Base-by-base conservation (phyloP, 1,140 invertebrate genomes). In the Melitaea cinxia region DNA sequence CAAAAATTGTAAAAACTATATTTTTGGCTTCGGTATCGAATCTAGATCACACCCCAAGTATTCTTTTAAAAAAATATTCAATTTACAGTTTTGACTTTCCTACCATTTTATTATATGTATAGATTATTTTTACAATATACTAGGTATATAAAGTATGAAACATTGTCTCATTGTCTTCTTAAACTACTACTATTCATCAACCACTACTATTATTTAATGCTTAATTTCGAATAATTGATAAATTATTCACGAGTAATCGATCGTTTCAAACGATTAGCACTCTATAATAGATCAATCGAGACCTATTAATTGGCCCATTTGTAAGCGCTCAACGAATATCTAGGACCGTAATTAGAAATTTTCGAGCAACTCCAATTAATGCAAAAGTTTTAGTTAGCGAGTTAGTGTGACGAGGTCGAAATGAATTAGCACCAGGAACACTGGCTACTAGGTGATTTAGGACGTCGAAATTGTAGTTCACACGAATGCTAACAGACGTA, bases 351-450 rank as follows among this genome's bases (percentile, higher is more conserved):
- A 58, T 58, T 58, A 49, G 39, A 49, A 47, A 58, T 45, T 14
- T 58, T 58, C 26, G 42, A 26, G 42, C 17, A 58, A 23, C 56
- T 58, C 56, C 26, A 58, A 58, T 58, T 49, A 58, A 58, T 58
- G 42, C 26, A 49, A 21, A 45, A 49, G 24, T 58, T 58, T 58
- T 45, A n/a, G 39, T 6, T 45, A 5, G 9, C 39, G 3, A 58
- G 56, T 33, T 33, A 14, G 56, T 23, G 37, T 42, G 24, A 24
- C 33, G 35, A 28, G 42, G 39, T 58, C 26, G 56, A 30, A 47
- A 42, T n/a, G 39, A 9, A 45, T 15, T 58, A 58, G 26, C 24
- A 47, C 10, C 33, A 9, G 56, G 47, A 45, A 57, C 42, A 57
- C 37, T 39, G 39, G 23, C 7, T 39, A 28, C 14, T 37, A 17